Base-by-base conservation (phyloP, 2,113 vertebrate genomes). In the Poicephalus meyeri region DNA sequence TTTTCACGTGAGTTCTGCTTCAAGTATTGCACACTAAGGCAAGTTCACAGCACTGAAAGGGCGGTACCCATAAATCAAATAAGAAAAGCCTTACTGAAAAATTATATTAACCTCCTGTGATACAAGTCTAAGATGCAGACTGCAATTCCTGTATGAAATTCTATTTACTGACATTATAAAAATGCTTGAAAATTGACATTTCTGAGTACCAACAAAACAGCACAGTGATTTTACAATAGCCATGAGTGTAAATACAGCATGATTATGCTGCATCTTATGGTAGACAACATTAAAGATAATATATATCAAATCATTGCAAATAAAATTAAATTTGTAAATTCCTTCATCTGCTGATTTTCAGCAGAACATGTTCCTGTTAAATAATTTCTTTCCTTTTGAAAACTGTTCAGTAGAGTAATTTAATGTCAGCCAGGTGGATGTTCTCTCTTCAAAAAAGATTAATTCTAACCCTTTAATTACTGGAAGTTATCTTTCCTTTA, bases 401-500 rank as follows among this genome's bases (percentile, higher is more conserved):
- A 83, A 24, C 3, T 63, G 2, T 61, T 86, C 14, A 49, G 24
- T 78, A 66, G 63, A 71, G 10, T n/a, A 88, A 81, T 83, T 86
- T 85, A 71, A 79, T 26, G 58, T 53, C 65, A 95, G 33, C 9
- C 88, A 92, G 64, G 87, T 88, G 35, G 14, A 85, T 92, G 29
- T 73, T 81, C 72, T 79, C 11, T 49, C 64, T 92, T 69, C 79
- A 49, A 84, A 96, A 61, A 79, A 16, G 83, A 95, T 95, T 91
- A 81, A 61, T 90, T 86, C 73, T 85, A 73, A 70, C 53, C 9
- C 71, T 79, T 93, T 91, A 96, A 86, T 93, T 96, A 88, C 73
- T 78, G 23, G 53, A 94, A 76, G 94, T 95, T 87, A 91, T 88
- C 53, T 88, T 93, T 93, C 41, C 80, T 89, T 88, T 86, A 79